Conservation (phyloP, 2,113 vertebrate genomes). For the Oreochromis spilurus region DNA sequence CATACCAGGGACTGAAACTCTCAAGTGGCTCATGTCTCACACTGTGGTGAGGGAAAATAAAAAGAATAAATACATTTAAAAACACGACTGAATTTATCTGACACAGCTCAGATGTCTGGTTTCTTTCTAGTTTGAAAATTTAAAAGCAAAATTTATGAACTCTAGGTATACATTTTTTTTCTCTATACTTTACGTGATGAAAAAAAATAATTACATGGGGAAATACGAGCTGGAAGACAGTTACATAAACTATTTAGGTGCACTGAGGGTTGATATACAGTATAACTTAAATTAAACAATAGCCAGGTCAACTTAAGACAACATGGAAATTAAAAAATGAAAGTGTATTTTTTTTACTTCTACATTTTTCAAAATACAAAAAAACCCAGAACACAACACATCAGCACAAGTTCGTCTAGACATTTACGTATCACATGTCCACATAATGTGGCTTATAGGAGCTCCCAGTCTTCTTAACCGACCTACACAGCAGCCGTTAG, state of each 20-base stretch:
- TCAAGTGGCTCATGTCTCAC: slow-evolving; percentile 9
- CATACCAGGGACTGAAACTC: slow-evolving; percentile 13
- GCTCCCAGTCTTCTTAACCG: slow-evolving; percentile 32
- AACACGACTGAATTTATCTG: not conserved
- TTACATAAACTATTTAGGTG: not conserved
- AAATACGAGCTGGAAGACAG: not conserved
- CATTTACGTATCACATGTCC: slow-evolving; percentile 53
- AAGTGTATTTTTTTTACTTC: not conserved
- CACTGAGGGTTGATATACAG: not conserved
- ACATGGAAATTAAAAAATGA: not conserved
- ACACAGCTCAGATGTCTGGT: not conserved
- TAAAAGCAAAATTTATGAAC: not conserved
- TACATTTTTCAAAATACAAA: not conserved
- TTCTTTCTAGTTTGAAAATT: not conserved
- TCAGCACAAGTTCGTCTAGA: slow-evolving; percentile 50
- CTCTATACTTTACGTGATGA: not conserved
- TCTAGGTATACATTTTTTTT: not conserved
- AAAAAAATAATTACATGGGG: not conserved
- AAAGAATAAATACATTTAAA: not conserved
- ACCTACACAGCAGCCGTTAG: slow-evolving; percentile 46
- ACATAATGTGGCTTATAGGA: slow-evolving; percentile 53
- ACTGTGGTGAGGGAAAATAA: not conserved
- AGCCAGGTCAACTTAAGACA: not conserved
- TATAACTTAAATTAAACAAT: not conserved
- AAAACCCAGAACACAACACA: not conserved